Base-by-base conservation (phyloP, 2,888 invertebrate species). In the Ephialtes manifestator region DNA sequence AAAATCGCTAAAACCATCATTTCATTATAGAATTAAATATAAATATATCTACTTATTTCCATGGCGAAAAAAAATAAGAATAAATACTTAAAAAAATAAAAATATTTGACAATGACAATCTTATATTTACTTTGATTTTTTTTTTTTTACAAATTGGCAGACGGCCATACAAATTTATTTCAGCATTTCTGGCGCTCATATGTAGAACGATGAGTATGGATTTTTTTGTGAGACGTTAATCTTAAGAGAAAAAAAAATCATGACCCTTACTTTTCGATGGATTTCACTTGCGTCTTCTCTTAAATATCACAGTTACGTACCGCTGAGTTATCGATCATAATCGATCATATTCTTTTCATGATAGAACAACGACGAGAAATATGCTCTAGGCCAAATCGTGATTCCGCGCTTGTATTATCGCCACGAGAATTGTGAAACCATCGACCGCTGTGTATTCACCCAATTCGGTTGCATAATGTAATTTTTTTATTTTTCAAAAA, bases 331-430 rank as follows among this genome's bases (percentile, higher is more conserved):
- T 81, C 81, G 81, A 83, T 80, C 71, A 55, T 51, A 60, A 80
- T 84, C 83, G 83, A 84, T 84, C 76, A 71, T 68, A 81, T 72
- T 84, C 67, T 43, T 48, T 31, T 81, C 68, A 65, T 60, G 76
- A 68, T 81, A 72, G 76, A 77, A 80, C 72, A 71, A 71, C 76
- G 71, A 72, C 24, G 43, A 72, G 60, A 51, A 81, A 80, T 39
- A 39, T 80, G 80, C 75, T 67, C 72, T 51, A 81, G 72, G 71
- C 76, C 48, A 72, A 72, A 81, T 84, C 84, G 84, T 84, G 81
- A 84, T 81, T 84, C 60, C 67, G 67, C 31, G 46, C 18, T 63
- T 58, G 58, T 71, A 51, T 55, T 53, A 77, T 84, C 77, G 46
- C 24, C 72, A 68, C 74, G 81, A 74, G 68, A 68, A 81, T 84